These are phyloP conservation scores for Asobara japonica DNA, from an alignment of 1,140 invertebrate species.

Conservation along the genomic window DNA sequence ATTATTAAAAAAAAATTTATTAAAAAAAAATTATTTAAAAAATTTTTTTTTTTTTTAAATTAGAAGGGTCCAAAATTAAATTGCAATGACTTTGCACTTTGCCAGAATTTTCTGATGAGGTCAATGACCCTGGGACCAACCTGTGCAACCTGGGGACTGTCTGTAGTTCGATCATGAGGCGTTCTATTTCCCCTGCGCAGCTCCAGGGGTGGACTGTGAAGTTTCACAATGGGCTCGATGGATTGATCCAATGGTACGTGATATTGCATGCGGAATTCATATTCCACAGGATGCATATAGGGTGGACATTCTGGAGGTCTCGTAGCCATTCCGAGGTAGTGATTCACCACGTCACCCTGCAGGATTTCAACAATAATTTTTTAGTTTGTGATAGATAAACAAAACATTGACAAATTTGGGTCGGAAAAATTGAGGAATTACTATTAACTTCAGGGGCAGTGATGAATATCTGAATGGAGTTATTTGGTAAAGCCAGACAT, in stretches of 20 bases:
- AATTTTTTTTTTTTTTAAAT: too few relatives aligned
- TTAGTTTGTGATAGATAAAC: background rate
- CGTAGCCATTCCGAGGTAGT: constrained; percentile 55
- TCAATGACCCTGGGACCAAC: too few relatives aligned
- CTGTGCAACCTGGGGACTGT: constrained; percentile 79
- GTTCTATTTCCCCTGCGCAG: constrained; percentile 72
- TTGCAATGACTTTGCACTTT: too few relatives aligned
- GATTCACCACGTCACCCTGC: constrained; percentile 73
- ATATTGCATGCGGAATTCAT: constrained; percentile 72
- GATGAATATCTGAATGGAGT: too few relatives aligned
- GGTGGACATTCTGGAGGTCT: constrained; percentile 56
- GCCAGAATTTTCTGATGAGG: too few relatives aligned
- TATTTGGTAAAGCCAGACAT: too few relatives aligned
- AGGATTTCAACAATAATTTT: constrained; percentile 30
- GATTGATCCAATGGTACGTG: constrained; percentile 62
- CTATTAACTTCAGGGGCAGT: too few relatives aligned
- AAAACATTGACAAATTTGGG: too few relatives aligned
- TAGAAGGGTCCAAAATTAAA: too few relatives aligned
- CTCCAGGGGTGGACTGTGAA: constrained; percentile 78
- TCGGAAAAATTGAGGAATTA: too few relatives aligned
- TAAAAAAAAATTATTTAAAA: too few relatives aligned
- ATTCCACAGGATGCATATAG: constrained; percentile 76
- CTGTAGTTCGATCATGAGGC: constrained; percentile 80
- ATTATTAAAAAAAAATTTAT: too few relatives aligned
- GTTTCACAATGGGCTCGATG: constrained; percentile 72